Base-by-base conservation (phyloP, 2,888 invertebrate species). In the Oegoconia quadripuncta region DNA sequence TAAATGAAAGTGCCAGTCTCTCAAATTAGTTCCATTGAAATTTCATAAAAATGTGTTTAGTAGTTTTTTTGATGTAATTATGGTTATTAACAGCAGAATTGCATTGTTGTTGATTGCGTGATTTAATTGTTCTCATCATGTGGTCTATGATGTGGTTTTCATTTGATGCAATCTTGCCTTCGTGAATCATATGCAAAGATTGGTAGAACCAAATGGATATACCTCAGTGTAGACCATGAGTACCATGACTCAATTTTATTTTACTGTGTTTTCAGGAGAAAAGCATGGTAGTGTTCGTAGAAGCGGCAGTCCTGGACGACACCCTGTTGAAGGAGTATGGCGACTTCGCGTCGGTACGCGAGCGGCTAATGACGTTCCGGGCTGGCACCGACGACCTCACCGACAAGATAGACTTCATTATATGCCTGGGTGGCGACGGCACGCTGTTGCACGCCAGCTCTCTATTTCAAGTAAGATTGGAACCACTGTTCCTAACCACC, bases 381-480 rank as follows among this genome's bases (percentile, higher is more conserved):
- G 97, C 97, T 59, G 95, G 96, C 44, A 95, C 96, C 35, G 97
- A 98, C 75, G 97, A 97, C 80, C 90, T 98, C 42, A 97, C 97
- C 9, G 97, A 97, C 81, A 96, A 97, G 77, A 97, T 98, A 50
- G 98, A 98, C 84, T 97, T 98, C 71, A 97, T 98, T 59, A 94
- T 98, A 42, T 98, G 98, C 67, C 88, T 98, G 30, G 98, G 98
- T 1, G 98, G 98, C 8, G 98, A 98, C 74, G 98, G 98, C n/a
- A 98, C 98, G 0, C 86, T 98, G 12, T 83, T 98, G 8, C 97
- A 98, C 70, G 98, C 98, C 36, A 97, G 97, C 63, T 92, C 97
- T 30, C 86, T 98, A 30, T 98, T 98, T 68, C 95, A 88, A 74
- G 88, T 86, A 14, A 48, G 37, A 18, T 16, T 30, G 17, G 40